phyloP scores from a whole-genome alignment of 1,140 invertebrate genomes.

The Trissolcus basalis region DNA sequence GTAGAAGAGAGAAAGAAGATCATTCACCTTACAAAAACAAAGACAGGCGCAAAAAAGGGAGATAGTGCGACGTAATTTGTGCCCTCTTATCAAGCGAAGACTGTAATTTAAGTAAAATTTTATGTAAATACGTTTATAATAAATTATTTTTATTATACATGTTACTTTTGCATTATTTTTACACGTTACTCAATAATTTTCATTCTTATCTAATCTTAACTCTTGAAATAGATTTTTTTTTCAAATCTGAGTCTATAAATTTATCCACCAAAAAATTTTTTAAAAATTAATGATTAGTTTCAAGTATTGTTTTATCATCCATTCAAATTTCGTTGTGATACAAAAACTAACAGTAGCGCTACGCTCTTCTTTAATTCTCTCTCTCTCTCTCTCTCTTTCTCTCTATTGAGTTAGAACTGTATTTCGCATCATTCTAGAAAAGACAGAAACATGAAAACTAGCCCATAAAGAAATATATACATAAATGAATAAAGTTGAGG shows the following conservation, averaged over 20 bases:
- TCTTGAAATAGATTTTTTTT: too few species aligned
- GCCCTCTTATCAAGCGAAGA: background rate
- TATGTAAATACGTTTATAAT: conserved; percentile 31
- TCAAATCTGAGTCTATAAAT: too few species aligned
- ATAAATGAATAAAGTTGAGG: background rate
- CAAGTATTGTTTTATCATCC: too few species aligned
- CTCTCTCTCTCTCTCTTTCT: too few species aligned
- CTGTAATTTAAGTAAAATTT: conserved; percentile 18
- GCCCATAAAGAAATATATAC: background rate
- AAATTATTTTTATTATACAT: conserved; percentile 32
- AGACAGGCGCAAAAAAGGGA: conserved; percentile 11
- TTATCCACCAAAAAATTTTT: too few species aligned
- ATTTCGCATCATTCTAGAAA: background rate
- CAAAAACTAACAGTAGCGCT: too few species aligned
- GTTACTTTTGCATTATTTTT: background rate
- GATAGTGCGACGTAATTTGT: conserved; percentile 21
- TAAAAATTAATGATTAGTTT: too few species aligned
- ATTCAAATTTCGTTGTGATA: too few species aligned
- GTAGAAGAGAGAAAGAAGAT: conserved; percentile 24
- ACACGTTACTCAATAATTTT: too few species aligned
- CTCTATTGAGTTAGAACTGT: too few species aligned
- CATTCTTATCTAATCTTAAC: too few species aligned
- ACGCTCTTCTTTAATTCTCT: too few species aligned
- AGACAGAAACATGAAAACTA: background rate
- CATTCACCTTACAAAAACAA: conserved; percentile 24